phyloP scores from a whole-genome alignment of 2,888 invertebrate genomes.

The Thumatha senex region DNA sequence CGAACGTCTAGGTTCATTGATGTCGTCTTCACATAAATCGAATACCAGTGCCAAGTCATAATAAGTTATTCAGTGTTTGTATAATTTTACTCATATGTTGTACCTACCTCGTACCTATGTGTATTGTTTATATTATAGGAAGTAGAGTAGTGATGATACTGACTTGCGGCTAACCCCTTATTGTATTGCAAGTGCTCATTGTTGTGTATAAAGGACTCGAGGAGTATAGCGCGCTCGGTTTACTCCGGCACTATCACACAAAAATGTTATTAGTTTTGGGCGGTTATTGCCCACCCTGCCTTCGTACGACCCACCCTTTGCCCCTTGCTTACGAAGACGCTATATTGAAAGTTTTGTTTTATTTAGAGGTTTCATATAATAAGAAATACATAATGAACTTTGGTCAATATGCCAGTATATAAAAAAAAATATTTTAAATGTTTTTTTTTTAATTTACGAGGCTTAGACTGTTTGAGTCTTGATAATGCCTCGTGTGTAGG shows the following conservation, averaged over 20 bases:
- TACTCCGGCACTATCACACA: constrained; percentile 72
- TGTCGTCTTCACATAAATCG: constrained; percentile 67
- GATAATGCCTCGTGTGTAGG: too few species aligned
- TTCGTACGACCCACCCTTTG: constrained; percentile 60
- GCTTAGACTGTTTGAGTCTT: too few species aligned
- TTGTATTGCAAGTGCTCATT: constrained; percentile 71
- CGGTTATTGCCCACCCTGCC: constrained; percentile 72
- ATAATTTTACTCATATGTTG: too few species aligned
- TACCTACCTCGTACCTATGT: too few species aligned
- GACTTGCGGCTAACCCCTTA: constrained; percentile 63
- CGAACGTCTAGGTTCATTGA: constrained; percentile 67
- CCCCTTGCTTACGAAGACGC: constrained; percentile 61
- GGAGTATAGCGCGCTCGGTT: constrained; percentile 65
- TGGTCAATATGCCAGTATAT: too few species aligned
- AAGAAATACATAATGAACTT: background rate
- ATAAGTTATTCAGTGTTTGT: constrained; percentile 24
- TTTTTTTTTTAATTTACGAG: too few species aligned
- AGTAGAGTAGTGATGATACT: constrained; percentile 56
- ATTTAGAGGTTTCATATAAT: constrained; percentile 28
- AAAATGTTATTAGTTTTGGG: constrained; percentile 82
- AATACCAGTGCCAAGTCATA: constrained; percentile 51
- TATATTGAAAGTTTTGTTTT: constrained; percentile 63
- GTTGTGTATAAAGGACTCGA: constrained; percentile 70
- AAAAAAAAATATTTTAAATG: too few species aligned
- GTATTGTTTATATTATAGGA: constrained; percentile 38